Evolutionary conservation across 1,140 invertebrate genomes (phyloP), one percentile per base, ranked within the genome.

Genomic region (Melipona quadrifasciata): DNA sequence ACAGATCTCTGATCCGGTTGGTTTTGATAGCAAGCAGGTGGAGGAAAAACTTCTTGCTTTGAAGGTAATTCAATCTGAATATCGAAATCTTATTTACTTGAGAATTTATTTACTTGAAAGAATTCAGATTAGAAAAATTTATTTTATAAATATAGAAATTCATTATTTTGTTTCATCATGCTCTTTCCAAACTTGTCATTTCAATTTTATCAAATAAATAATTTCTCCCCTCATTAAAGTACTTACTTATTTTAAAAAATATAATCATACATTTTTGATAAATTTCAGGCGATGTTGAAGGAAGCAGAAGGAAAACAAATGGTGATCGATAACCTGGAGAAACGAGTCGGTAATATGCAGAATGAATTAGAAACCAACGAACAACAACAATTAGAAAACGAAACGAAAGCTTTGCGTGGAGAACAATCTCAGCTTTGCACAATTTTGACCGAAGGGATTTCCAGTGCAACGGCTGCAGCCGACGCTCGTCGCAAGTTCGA

Each of bases 261-360:
- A 65, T 27, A 27, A 1, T 14, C 5, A 17, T 8, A 55, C 19
- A 24, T 68, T 76, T 34, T 21, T 72, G 39, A 0, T 24, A 21
- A 80, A 34, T 68, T 74, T 17, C 89, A 96, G 95, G 96, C 96
- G 61, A 94, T 98, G 74, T 93, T 97, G 51, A 98, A 98, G 94
- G 98, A 99, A 92, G 96, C 97, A 16, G 97, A 98, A 91, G 96
- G 96, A 12, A 98, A 98, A 93, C 96, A 97, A 90, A 96, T 97
- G 4, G 95, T 98, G 12, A 96, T 98, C 64, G 97, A 98, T 86
- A 97, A 97, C 6, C 93, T 99, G 16, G 96, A 97, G 87, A 98
- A 98, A 92, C 97, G 98, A 71, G 96, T 98, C 10, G 96, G 96
- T 67, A 97, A 97, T 77, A 97, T 99, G 95, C 96, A 97, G 90